Base-by-base conservation (phyloP, 2,113 vertebrate species). In the Cairina moschata region DNA sequence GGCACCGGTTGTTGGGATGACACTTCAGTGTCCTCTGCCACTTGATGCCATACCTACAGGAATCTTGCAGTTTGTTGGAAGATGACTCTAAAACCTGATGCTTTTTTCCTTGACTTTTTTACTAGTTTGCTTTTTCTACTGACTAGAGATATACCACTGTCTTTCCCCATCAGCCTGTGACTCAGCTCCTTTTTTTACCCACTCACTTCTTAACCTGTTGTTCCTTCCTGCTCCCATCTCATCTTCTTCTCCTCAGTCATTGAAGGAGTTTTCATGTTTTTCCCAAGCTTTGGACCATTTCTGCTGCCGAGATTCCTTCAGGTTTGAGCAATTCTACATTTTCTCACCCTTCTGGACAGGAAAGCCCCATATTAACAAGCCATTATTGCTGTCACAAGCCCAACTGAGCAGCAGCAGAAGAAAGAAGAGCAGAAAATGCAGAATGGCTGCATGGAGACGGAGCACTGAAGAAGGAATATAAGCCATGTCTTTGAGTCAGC, bases 241-340 rank as follows among this genome's bases (percentile, higher is more conserved):
- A 50, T 66, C 22, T n/a, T 32, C 4, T 0, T 0, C n/a, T 55
- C 36, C 38, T 0, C 0, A n/a, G 34, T 32, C 17, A 3, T 65
- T 34, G 29, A 66, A 42, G 28, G 22, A 0, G 0, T 6, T 40
- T 26, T 60, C 29, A 32, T 21, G 60, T 52, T 67, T 89, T 92
- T 76, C 46, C 60, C 48, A 28, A 79, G n/a, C 16, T 82, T 78
- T 72, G 69, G 91, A 65, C 36, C 2, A 4, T 78, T 82, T 79
- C 42, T 55, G 25, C 22, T 63, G 31, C 9, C 50, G 32, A 58
- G 17, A 2, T 68, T 82, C 56, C 44, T 71, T 76, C 38, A 50
- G 17, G 9, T 56, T 76, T 40, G 44, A 87, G 34, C 8, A 14
- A 16, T 91, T 46, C 46, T 26, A 15, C 22, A 52, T 16, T 21